Conservation (phyloP, 2,113 vertebrate species). For the Poecilia latipinna region DNA sequence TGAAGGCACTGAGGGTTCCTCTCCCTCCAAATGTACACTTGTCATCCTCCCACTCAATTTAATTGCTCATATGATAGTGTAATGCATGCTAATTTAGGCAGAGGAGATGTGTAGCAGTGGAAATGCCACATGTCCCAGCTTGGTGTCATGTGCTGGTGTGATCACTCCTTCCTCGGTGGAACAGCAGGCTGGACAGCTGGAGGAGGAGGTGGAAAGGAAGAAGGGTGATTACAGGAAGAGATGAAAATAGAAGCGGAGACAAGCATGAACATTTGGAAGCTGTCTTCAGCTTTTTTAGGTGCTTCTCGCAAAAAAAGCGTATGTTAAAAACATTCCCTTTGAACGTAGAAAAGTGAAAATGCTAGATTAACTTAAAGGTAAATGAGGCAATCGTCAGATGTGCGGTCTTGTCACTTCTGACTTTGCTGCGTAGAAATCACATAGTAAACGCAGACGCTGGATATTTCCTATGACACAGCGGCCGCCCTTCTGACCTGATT, state of each 20-base stretch:
- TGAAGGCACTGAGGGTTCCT: slow-evolving; percentile 32
- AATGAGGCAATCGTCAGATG: background rate
- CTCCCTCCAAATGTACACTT: slow-evolving; percentile 39
- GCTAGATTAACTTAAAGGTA: background rate
- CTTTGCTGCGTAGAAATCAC: slow-evolving; percentile 8
- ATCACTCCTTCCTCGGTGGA: slow-evolving; percentile 70
- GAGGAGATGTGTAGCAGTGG: slow-evolving; percentile 76
- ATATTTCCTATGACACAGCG: slow-evolving; percentile 64
- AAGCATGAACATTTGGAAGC: slow-evolving; percentile 5
- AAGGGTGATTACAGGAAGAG: slow-evolving; percentile 31
- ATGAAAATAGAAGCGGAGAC: slow-evolving; percentile 35
- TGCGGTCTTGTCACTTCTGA: background rate
- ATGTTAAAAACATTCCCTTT: background rate
- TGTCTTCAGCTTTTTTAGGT: background rate
- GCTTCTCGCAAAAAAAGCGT: background rate
- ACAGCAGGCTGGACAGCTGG: slow-evolving; percentile 65
- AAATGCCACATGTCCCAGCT: slow-evolving; percentile 73
- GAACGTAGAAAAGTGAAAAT: too few species aligned
- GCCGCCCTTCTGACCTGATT: slow-evolving; percentile 64
- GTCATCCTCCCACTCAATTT: slow-evolving; percentile 49
- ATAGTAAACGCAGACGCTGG: slow-evolving; percentile 20
- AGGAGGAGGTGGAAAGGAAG: slow-evolving; percentile 24
- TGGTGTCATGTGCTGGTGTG: slow-evolving; percentile 69
- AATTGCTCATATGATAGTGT: slow-evolving; percentile 62
- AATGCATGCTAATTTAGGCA: slow-evolving; percentile 81